Percentiles rank a stretch among this genome's conserved stretches.
Conservation (phyloP, 2,797 vertebrate species). For the Nyctalus aviator region DNA sequence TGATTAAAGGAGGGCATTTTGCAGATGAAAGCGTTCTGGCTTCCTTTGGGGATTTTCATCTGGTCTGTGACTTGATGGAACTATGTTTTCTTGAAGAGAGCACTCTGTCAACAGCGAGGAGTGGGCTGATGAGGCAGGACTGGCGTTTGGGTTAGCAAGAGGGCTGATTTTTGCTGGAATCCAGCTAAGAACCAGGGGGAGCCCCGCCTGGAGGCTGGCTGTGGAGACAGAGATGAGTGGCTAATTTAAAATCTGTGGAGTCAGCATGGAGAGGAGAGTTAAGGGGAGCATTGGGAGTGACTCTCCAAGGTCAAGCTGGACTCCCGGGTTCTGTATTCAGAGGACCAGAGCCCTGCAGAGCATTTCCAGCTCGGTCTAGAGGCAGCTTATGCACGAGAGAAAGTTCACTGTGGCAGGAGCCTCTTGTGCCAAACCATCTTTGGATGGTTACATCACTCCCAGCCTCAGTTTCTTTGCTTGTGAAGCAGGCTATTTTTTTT, state of each 20-base stretch:
- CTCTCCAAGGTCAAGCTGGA: neutral
- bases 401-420: neutral
- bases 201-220: neutral
- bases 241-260: neutral
- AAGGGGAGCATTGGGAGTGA: neutral
- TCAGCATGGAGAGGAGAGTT: neutral
- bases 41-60: slow-evolving; percentile 13
- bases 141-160: neutral
- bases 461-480: slow-evolving; percentile 6
- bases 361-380: neutral
- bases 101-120: neutral
- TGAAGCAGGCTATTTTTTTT: neutral
- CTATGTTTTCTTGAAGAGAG: neutral
- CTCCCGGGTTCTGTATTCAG: neutral
- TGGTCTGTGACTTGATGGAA: neutral
- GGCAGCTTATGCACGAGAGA: neutral
- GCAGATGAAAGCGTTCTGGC: neutral
- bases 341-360: neutral
- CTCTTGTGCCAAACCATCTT: neutral
- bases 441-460: neutral
- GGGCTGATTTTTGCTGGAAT: neutral
- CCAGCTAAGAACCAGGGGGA: neutral
- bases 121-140: neutral
- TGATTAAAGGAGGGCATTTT: neutral
- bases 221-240: neutral